Evolutionary conservation across 2,888 invertebrate genomes (phyloP).

Genomic region (Caenorhabditis sp.): DNA sequence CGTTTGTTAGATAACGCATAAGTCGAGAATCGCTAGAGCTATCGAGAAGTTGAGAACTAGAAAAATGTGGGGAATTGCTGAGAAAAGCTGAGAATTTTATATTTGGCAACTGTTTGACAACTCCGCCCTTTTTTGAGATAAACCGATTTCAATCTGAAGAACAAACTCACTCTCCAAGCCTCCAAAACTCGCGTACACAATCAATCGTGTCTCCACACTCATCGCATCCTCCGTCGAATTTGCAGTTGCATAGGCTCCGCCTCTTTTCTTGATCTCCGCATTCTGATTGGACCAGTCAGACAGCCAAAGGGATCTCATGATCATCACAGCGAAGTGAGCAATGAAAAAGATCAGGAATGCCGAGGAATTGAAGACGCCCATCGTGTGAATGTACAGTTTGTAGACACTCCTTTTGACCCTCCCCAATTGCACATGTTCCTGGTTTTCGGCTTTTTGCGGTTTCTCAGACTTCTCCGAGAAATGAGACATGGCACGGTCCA

Average conservation of each 20-base stretch:
- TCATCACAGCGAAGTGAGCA: conserved; percentile 55
- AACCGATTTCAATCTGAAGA: neutral
- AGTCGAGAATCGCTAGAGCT: neutral
- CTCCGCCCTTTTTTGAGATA: neutral
- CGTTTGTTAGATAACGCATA: neutral
- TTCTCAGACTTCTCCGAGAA: conserved; percentile 43
- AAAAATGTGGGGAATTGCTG: neutral
- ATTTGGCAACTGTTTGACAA: neutral
- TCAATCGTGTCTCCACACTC: conserved; percentile 43
- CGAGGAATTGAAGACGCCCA: conserved; percentile 87
- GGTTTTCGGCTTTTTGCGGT: conserved; percentile 76
- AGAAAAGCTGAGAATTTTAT: neutral
- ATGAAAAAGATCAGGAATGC: conserved; percentile 90
- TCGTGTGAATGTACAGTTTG: conserved; percentile 91
- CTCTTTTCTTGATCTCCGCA: conserved; percentile 42
- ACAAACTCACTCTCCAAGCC: conserved; percentile 55
- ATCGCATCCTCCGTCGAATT: neutral
- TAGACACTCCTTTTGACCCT: conserved; percentile 91
- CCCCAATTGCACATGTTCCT: conserved; percentile 93
- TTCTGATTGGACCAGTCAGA: conserved; percentile 70
- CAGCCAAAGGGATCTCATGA: conserved; percentile 66
- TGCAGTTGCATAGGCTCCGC: neutral
- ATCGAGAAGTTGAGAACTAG: neutral
- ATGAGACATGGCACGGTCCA: conserved; percentile 34
- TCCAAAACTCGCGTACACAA: conserved; percentile 63